Conservation (phyloP, 1,140 invertebrate genomes). For the Ctenoplectra terminalis region DNA sequence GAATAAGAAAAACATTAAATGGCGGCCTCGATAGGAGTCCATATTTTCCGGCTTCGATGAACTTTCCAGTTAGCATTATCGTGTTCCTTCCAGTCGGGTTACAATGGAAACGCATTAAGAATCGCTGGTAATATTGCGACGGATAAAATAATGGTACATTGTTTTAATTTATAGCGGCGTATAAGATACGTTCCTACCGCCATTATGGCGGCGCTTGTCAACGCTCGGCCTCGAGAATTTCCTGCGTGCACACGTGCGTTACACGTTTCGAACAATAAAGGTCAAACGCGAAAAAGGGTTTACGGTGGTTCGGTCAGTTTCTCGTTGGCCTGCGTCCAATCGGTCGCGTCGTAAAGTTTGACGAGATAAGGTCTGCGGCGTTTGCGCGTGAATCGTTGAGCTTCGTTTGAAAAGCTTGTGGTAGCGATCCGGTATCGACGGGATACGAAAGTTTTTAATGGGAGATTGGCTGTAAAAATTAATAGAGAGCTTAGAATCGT, state of each 20-base stretch:
- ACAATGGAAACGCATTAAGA: constrained; percentile 55
- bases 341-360: constrained; percentile 35
- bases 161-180: constrained; percentile 51
- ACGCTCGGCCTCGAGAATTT: constrained; percentile 17
- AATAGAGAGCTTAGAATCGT: no score
- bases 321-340: constrained; percentile 23
- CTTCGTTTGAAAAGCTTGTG: no score
- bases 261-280: constrained; percentile 62
- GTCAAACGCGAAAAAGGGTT: constrained; percentile 37
- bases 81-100: not conserved
- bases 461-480: no score
- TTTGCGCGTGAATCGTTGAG: not conserved
- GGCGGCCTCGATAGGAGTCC: not conserved
- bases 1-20: not conserved
- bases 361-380: constrained; percentile 25
- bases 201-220: constrained; percentile 47
- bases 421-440: not conserved
- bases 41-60: constrained; percentile 9
- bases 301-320: constrained; percentile 24
- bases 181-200: constrained; percentile 20
- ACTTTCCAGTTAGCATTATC: not conserved
- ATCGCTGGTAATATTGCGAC: constrained; percentile 28
- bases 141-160: constrained; percentile 42
- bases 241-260: constrained; percentile 56
- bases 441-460: no score